phyloP scores from a whole-genome alignment of 2,888 invertebrate species.

The Mongoloraphidia duomilia region DNA sequence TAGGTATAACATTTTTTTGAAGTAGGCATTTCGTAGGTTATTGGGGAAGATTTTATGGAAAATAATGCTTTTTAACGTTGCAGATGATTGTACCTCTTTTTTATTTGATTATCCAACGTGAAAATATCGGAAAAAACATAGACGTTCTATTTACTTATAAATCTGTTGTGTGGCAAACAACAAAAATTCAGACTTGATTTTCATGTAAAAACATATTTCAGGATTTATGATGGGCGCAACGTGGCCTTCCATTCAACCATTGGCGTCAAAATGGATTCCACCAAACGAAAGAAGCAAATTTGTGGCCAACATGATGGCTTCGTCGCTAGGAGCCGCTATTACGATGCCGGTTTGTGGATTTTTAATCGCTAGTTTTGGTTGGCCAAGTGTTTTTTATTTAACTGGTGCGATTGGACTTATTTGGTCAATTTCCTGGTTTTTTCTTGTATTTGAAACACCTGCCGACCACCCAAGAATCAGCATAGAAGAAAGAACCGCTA shows the following conservation, averaged over 20 bases:
- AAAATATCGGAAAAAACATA: constrained; percentile 24
- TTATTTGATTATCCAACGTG: constrained; percentile 48
- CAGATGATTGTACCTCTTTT: no score
- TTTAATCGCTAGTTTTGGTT: constrained; percentile 65
- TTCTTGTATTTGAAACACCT: constrained; percentile 66
- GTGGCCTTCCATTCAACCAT: constrained; percentile 87
- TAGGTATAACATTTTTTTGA: no score
- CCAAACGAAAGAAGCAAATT: constrained; percentile 87
- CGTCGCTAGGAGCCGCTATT: constrained; percentile 80
- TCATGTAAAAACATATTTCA: constrained; percentile 7
- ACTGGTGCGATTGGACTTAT: constrained; percentile 60
- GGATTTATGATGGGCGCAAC: constrained; percentile 54
- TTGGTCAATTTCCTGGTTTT: constrained; percentile 75
- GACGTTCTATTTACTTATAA: background rate
- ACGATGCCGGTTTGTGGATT: constrained; percentile 79
- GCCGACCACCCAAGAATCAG: constrained; percentile 70
- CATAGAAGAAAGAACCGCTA: constrained; percentile 51
- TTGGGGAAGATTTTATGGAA: no score
- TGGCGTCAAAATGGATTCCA: constrained; percentile 90
- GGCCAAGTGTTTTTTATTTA: constrained; percentile 83
- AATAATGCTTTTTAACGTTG: no score
- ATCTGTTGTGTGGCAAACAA: background rate
- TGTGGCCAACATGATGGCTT: constrained; percentile 86
- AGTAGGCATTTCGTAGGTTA: no score
- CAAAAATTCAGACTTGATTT: background rate